phyloP scores from a whole-genome alignment of 2,113 vertebrate species.

The Pangasianodon gigas region DNA sequence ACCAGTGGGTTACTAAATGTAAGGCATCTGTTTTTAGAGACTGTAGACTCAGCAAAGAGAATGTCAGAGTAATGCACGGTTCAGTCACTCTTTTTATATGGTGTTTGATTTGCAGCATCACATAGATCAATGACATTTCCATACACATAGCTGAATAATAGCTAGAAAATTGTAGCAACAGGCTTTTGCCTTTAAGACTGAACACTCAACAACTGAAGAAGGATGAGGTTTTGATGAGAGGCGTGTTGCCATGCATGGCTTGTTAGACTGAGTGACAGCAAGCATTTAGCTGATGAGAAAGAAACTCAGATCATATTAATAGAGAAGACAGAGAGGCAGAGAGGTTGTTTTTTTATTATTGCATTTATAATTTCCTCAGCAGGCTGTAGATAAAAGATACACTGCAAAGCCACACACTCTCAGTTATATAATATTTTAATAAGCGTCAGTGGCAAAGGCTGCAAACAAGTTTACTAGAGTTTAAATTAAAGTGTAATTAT shows the following conservation, averaged over 20 bases:
- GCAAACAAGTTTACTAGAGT: background rate
- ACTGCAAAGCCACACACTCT: background rate
- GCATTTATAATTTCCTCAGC: background rate
- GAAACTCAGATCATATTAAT: background rate
- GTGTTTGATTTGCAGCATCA: slow-evolving; percentile 25
- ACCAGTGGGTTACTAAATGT: slow-evolving; percentile 13
- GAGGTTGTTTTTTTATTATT: background rate
- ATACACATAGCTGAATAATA: slow-evolving; percentile 15
- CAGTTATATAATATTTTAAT: background rate
- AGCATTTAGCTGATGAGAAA: slow-evolving; percentile 11
- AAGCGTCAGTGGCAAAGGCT: background rate
- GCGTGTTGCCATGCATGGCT: slow-evolving; percentile 1
- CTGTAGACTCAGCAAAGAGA: slow-evolving; percentile 9
- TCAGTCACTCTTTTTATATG: background rate
- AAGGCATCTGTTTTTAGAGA: slow-evolving; percentile 15
- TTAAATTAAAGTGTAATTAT: background rate
- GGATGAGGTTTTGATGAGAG: slow-evolving; percentile 16
- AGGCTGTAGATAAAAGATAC: background rate
- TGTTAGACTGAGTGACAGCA: slow-evolving; percentile 30
- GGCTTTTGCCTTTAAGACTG: slow-evolving; percentile 2
- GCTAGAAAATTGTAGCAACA: slow-evolving; percentile 11
- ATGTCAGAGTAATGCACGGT: slow-evolving; percentile 13
- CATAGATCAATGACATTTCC: slow-evolving; percentile 24
- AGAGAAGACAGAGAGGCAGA: background rate
- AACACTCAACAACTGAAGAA: slow-evolving; percentile 3